phyloP scores from a whole-genome alignment of 2,888 invertebrate species.

The Metopia argyrocephala region DNA sequence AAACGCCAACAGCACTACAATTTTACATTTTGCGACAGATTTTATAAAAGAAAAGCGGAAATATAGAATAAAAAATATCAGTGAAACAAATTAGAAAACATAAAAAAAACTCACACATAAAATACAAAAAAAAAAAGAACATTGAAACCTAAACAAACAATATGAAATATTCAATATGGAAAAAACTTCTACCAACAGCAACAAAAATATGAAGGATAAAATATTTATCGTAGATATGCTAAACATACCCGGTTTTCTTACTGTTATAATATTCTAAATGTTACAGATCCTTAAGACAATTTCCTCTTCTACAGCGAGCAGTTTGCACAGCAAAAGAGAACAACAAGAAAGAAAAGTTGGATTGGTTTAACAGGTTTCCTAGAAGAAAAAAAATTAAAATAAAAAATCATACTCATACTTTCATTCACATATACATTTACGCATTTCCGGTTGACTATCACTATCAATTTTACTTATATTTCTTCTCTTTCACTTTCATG shows the following conservation, averaged over 20 bases:
- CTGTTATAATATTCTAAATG: background rate
- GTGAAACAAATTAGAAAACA: slow-evolving; percentile 6
- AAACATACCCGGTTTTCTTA: background rate
- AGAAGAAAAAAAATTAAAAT: slow-evolving; percentile 31
- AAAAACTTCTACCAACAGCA: slow-evolving; percentile 5
- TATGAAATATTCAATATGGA: slow-evolving; percentile 4
- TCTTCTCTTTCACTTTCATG: too few species aligned
- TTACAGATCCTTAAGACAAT: slow-evolving; percentile 43
- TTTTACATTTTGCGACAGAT: slow-evolving; percentile 11
- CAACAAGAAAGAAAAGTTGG: slow-evolving; percentile 16
- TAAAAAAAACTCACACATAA: slow-evolving; percentile 30
- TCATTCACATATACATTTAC: slow-evolving; percentile 47
- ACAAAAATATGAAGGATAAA: slow-evolving; percentile 43
- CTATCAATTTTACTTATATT: background rate
- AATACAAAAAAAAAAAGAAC: slow-evolving; percentile 6
- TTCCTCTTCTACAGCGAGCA: slow-evolving; percentile 35
- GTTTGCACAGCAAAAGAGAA: slow-evolving; percentile 16
- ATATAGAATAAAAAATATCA: slow-evolving; percentile 48
- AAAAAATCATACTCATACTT: slow-evolving; percentile 34
- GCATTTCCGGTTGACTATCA: slow-evolving; percentile 53
- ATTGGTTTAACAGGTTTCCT: slow-evolving; percentile 46
- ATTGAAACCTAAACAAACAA: background rate
- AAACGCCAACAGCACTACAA: background rate
- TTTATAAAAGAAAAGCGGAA: slow-evolving; percentile 50
- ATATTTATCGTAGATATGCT: slow-evolving; percentile 48